These are phyloP conservation scores for Lumbricus terrestris DNA, from an alignment of 2,888 invertebrate species.

Conservation along the genomic window DNA sequence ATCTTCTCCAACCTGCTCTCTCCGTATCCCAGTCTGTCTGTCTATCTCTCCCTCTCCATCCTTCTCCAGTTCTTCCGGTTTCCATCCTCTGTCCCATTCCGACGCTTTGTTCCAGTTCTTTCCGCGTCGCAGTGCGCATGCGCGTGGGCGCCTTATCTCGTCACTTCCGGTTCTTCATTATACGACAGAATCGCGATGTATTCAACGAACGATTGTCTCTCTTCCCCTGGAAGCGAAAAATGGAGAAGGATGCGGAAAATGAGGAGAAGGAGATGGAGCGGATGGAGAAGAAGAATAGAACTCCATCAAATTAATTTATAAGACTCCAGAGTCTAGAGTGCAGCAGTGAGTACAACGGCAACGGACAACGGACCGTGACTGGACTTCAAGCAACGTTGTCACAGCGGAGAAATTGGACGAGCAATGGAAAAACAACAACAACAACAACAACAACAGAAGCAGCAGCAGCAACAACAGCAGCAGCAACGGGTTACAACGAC, in stretches of 20 bases:
- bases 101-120: background rate
- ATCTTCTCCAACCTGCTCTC: background rate
- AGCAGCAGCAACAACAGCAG: no score
- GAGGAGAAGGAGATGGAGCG: background rate
- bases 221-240: background rate
- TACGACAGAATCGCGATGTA: background rate
- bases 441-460: background rate
- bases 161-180: background rate
- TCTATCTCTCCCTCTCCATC: background rate
- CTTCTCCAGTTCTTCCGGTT: background rate
- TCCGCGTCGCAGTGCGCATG: background rate
- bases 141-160: background rate
- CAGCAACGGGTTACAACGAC: background rate
- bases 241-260: conserved; percentile 3
- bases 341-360: background rate
- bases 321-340: background rate
- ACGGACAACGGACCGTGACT: background rate
- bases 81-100: background rate
- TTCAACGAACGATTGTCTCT: background rate
- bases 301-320: background rate
- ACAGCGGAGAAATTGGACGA: background rate
- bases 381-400: background rate
- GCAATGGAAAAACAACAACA: background rate
- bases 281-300: background rate
- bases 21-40: background rate